Evolutionary conservation across 1,140 invertebrate species (phyloP).

Genomic region (Lepidurus couesii): DNA sequence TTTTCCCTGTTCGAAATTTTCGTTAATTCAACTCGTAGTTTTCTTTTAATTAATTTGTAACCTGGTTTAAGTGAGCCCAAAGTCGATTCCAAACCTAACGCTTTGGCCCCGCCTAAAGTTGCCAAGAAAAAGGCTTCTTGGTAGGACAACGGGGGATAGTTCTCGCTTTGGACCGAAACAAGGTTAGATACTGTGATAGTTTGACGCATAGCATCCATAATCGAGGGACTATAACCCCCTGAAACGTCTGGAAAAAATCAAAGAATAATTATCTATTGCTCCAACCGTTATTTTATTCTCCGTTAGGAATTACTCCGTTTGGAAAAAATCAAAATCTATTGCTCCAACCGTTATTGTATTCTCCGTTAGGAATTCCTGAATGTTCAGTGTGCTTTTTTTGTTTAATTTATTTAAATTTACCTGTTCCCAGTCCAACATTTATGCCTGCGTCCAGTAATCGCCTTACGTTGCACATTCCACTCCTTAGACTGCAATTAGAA

Average conservation of each 20-base stretch:
- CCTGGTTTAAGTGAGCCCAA: background rate
- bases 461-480: constrained; percentile 73
- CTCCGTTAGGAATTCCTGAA: too few relatives aligned
- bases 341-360: too few relatives aligned
- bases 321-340: constrained; percentile 19
- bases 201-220: constrained; percentile 66
- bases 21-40: constrained; percentile 56
- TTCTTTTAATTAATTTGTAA: background rate
- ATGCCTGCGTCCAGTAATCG: constrained; percentile 57
- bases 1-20: constrained; percentile 65
- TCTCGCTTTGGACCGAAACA: constrained; percentile 49
- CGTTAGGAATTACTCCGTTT: constrained; percentile 57
- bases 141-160: constrained; percentile 58
- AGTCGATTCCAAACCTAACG: background rate
- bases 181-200: constrained; percentile 67
- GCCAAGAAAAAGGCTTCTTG: constrained; percentile 75
- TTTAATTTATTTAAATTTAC: constrained; percentile 46
- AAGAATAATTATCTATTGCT: background rate
- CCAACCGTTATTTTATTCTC: too few relatives aligned
- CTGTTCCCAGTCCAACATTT: constrained; percentile 77
- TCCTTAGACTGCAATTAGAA: constrained; percentile 75
- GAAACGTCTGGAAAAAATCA: constrained; percentile 59
- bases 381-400: background rate
- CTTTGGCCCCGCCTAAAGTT: constrained; percentile 69
- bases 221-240: constrained; percentile 68